phyloP scores from a whole-genome alignment of 2,888 invertebrate genomes.

The Phaonia tiefii region DNA sequence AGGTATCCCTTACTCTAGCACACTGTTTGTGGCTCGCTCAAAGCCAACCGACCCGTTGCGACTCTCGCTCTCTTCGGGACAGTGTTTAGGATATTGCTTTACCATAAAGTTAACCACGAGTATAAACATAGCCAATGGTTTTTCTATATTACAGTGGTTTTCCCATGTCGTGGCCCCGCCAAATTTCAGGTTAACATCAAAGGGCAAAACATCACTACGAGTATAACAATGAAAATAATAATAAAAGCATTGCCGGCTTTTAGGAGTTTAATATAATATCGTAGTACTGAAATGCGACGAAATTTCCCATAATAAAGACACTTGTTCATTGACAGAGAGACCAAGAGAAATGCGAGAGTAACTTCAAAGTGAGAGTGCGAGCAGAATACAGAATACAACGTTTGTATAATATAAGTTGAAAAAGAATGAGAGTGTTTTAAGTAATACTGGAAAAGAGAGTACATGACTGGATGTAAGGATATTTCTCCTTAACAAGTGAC shows the following conservation, averaged over 20 bases:
- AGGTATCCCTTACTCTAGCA: conserved; percentile 20
- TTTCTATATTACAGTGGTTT: conserved; percentile 63
- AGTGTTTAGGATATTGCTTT: conserved; percentile 45
- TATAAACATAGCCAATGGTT: conserved; percentile 59
- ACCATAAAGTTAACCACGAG: conserved; percentile 52
- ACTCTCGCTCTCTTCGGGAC: conserved; percentile 7
- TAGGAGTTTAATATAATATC: conserved; percentile 10
- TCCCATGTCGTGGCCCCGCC: background rate
- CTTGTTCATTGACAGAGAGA: background rate
- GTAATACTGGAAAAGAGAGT: background rate
- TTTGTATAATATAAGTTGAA: too few species aligned
- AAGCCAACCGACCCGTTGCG: too few species aligned
- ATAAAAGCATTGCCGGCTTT: conserved; percentile 17
- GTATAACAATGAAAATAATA: background rate
- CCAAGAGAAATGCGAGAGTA: background rate
- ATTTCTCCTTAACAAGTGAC: conserved; percentile 54
- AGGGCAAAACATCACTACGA: background rate
- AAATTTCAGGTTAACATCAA: conserved; percentile 37
- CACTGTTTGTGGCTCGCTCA: background rate
- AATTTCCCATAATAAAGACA: conserved; percentile 60
- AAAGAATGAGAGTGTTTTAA: background rate
- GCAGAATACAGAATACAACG: too few species aligned
- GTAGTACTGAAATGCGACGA: conserved; percentile 7
- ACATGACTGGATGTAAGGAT: background rate
- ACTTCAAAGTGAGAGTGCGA: background rate